phyloP scores from a whole-genome alignment of 2,113 vertebrate genomes.

The Myotis yumanensis region DNA sequence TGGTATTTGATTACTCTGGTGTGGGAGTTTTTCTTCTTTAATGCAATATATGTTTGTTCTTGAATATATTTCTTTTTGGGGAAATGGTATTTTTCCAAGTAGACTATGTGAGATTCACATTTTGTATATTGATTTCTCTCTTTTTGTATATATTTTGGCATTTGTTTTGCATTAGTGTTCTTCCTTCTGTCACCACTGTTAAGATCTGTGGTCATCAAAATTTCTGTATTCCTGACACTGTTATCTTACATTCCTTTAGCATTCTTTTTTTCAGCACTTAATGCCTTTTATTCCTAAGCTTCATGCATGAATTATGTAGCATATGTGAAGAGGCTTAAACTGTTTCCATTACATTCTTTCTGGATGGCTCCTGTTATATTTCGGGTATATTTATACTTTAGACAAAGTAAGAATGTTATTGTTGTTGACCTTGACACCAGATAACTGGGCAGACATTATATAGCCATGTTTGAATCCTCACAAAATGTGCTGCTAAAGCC shows the following conservation, averaged over 20 bases:
- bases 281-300: slow-evolving; percentile 89
- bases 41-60: not conserved
- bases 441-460: slow-evolving; percentile 99
- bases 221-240: slow-evolving; percentile 87
- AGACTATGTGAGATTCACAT: not conserved
- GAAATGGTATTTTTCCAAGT: not conserved
- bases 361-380: slow-evolving; percentile 86
- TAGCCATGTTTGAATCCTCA: slow-evolving; percentile 99
- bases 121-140: slow-evolving; percentile 66
- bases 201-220: slow-evolving; percentile 85
- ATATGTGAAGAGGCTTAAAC: slow-evolving; percentile 88
- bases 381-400: slow-evolving; percentile 82
- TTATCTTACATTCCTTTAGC: slow-evolving; percentile 92
- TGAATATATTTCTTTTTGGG: slow-evolving; percentile 1
- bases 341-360: slow-evolving; percentile 88
- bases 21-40: not conserved
- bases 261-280: slow-evolving; percentile 86
- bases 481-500: slow-evolving; percentile 99
- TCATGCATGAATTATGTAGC: slow-evolving; percentile 88
- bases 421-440: slow-evolving; percentile 97
- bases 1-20: not conserved
- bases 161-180: slow-evolving; percentile 82
- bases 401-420: slow-evolving; percentile 89
- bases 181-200: slow-evolving; percentile 77
- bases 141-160: slow-evolving; percentile 79